Evolutionary conservation across 2,797 vertebrate species (phyloP).

Genomic region (Acropternis orthonyx): DNA sequence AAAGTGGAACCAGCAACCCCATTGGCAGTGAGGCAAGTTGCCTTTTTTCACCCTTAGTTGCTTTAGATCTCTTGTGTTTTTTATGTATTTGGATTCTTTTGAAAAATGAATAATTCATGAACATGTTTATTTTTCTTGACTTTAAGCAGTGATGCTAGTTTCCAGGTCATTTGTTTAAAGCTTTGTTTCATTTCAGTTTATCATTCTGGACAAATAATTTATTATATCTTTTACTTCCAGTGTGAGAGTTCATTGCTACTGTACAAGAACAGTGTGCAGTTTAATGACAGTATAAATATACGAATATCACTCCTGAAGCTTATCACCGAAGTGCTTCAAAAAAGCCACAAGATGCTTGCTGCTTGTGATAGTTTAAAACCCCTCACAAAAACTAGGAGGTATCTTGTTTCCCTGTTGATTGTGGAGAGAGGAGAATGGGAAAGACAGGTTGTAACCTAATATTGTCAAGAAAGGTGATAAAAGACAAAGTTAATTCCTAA

Average conservation of each 20-base stretch:
- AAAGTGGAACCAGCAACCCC: slow-evolving; percentile 94
- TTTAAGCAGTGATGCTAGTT: neutral
- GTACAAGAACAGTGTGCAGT: neutral
- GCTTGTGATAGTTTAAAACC: neutral
- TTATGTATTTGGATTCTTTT: neutral
- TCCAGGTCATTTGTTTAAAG: neutral
- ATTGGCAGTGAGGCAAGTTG: slow-evolving; percentile 86
- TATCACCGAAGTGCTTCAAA: neutral
- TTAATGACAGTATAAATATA: neutral
- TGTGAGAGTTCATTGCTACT: neutral
- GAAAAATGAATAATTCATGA: neutral
- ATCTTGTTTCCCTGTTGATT: neutral
- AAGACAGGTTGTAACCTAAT: neutral
- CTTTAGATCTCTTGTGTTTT: neutral
- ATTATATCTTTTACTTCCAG: neutral
- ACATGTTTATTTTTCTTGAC: neutral
- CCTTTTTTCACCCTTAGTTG: accelerated
- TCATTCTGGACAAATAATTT: neutral
- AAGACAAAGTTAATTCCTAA: neutral
- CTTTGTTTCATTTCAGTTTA: neutral
- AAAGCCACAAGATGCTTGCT: neutral
- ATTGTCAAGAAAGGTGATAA: neutral
- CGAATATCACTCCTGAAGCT: neutral
- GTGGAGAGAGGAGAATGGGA: neutral
- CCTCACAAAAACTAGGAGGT: neutral